These are phyloP conservation scores for Graphium colonna DNA, from an alignment of 2,888 invertebrate genomes.

Conservation along the genomic window DNA sequence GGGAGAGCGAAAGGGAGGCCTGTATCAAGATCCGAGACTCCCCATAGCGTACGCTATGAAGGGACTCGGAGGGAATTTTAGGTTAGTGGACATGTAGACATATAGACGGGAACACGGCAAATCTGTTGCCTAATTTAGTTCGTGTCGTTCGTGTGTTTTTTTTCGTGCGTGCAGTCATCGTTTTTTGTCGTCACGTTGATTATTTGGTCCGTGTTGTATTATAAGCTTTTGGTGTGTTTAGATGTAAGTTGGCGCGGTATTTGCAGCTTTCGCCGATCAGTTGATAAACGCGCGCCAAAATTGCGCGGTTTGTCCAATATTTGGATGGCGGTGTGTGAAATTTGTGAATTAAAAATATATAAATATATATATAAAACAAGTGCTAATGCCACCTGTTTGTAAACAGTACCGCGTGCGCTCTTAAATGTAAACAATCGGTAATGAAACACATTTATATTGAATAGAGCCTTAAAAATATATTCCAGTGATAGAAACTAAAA, in stretches of 20 bases:
- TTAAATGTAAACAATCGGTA: constrained; percentile 34
- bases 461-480: neutral
- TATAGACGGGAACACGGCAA: constrained; percentile 80
- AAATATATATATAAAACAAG: constrained; percentile 36
- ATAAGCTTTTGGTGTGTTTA: constrained; percentile 28
- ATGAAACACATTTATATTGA: neutral
- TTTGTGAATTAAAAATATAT: constrained; percentile 19
- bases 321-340: constrained; percentile 43
- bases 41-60: constrained; percentile 70
- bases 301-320: constrained; percentile 23
- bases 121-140: constrained; percentile 79
- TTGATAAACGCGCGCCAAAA: constrained; percentile 18
- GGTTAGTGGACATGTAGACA: constrained; percentile 81
- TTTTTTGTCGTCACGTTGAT: constrained; percentile 67
- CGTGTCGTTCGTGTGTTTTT: constrained; percentile 76
- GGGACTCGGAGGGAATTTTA: constrained; percentile 75
- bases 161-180: constrained; percentile 77
- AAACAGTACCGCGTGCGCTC: constrained; percentile 69
- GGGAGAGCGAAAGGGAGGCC: constrained; percentile 75
- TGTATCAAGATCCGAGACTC: constrained; percentile 67
- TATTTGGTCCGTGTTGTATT: constrained; percentile 37
- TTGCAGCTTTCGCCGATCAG: constrained; percentile 9
- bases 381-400: constrained; percentile 63
- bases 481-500: constrained; percentile 28
- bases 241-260: constrained; percentile 24